Base-by-base conservation (phyloP, 2,888 invertebrate genomes). In the Pseudoips prasinana region DNA sequence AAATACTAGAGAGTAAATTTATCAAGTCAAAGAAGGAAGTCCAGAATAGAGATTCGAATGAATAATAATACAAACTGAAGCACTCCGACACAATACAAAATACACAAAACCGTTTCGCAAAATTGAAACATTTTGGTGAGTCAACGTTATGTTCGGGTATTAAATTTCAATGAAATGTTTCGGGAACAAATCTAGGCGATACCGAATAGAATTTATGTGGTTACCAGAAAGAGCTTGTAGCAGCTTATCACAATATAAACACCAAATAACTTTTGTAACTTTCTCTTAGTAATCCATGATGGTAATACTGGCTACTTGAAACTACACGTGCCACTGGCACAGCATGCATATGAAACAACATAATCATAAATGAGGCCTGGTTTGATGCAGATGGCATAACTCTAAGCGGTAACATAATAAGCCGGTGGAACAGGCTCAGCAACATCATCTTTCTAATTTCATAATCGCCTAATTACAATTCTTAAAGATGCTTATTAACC, bases 81-180 rank as follows among this genome's bases (percentile, higher is more conserved):
- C 40, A 34, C 10, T 14, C 42, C 35, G 25, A 31, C 25, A 59
- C 44, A 55, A 46, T 26, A n/a, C n/a, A n/a, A n/a, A 33, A 22
- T 33, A 52, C 42, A 56, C 57, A 55, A 52, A 59, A 57, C 46
- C 50, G 58, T 74, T 76, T 71, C 66, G 69, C 67, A 74, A 73
- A 74, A 68, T 65, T 63, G 64, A 70, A 72, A 65, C 60, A 62
- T 65, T 66, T 51, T 49, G 55, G 70, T 82, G 80, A 80, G 72
- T 82, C 82, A 82, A 67, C 64, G 48, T 64, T 59, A 65, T 61
- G 66, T 71, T 59, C 26, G 43, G 69, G 75, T 78, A 75, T 83
- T 79, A 62, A 64, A 76, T 82, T 83, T 74, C 82, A 75, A 67
- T 71, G 70, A 71, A 72, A 60, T 68, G 63, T 73, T 65, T 60